These are phyloP conservation scores for Sitophilus oryzae DNA, from an alignment of 1,140 invertebrate genomes.

Conservation along the genomic window DNA sequence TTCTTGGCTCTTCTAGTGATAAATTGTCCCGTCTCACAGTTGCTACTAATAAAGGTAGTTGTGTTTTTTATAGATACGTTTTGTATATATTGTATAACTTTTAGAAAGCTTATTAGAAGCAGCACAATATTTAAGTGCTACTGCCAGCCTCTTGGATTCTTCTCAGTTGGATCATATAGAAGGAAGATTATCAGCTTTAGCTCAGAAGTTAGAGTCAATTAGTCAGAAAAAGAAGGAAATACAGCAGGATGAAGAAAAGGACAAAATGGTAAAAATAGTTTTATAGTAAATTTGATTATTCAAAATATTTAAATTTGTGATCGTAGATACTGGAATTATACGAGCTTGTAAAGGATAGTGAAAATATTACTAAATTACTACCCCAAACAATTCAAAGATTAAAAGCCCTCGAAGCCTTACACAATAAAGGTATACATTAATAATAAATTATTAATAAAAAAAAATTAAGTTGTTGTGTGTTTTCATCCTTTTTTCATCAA, in stretches of 20 bases:
- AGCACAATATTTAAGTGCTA: conserved; percentile 67
- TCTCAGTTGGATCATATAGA: conserved; percentile 78
- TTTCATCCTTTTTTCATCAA: conserved; percentile 21
- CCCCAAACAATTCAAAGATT: conserved; percentile 80
- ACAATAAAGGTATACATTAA: conserved; percentile 69
- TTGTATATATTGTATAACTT: conserved; percentile 1
- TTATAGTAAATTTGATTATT: conserved; percentile 9
- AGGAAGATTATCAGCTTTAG: conserved; percentile 63
- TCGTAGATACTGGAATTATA: conserved; percentile 75
- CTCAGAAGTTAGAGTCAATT: conserved; percentile 71
- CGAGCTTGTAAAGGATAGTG: conserved; percentile 78
- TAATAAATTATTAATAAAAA: conserved; percentile 5
- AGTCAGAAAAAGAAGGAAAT: conserved; percentile 60
- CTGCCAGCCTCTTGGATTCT: conserved; percentile 72
- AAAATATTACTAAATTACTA: conserved; percentile 66
- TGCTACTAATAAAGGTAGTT: conserved; percentile 37
- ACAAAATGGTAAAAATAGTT: conserved; percentile 62
- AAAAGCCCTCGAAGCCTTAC: conserved; percentile 74
- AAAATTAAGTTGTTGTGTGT: not conserved
- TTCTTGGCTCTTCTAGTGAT: conserved; percentile 59
- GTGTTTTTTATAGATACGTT: too few relatives aligned
- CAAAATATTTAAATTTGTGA: conserved; percentile 32
- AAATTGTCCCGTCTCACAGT: conserved; percentile 51
- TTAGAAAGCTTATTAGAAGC: conserved; percentile 53
- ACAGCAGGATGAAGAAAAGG: conserved; percentile 64